These are phyloP conservation scores for Eustalomyia histrio DNA, from an alignment of 2,888 invertebrate species.

Conservation along the genomic window DNA sequence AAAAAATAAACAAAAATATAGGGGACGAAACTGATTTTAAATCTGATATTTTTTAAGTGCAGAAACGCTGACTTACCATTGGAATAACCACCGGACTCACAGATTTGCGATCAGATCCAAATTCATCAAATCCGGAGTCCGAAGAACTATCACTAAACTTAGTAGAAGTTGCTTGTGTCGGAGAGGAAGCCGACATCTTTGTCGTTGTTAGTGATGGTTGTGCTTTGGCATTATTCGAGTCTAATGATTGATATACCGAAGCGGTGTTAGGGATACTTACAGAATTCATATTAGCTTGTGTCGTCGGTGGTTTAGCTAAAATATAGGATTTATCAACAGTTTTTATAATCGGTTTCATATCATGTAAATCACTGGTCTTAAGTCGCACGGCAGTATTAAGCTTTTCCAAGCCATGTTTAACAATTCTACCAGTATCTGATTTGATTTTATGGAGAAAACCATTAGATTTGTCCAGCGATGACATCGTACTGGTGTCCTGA, in stretches of 20 bases:
- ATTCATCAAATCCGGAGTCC: conserved; percentile 87
- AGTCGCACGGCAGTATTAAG: conserved; percentile 68
- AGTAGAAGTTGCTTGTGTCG: conserved; percentile 74
- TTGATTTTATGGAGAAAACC: conserved; percentile 72
- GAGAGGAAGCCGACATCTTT: conserved; percentile 69
- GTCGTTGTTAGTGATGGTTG: conserved; percentile 50
- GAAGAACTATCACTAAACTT: conserved; percentile 85
- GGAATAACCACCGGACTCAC: too few relatives aligned
- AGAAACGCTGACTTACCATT: conserved; percentile 69
- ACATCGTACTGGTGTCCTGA: conserved; percentile 28
- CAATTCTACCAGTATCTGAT: conserved; percentile 70
- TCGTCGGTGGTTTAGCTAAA: conserved; percentile 61
- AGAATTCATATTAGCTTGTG: conserved; percentile 46
- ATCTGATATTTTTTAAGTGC: background rate
- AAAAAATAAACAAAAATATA: too few relatives aligned
- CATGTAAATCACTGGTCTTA: conserved; percentile 67
- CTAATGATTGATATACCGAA: conserved; percentile 47
- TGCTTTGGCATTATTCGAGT: conserved; percentile 46
- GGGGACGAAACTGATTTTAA: too few relatives aligned
- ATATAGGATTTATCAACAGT: conserved; percentile 68
- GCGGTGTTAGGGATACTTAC: conserved; percentile 28
- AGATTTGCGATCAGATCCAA: conserved; percentile 76
- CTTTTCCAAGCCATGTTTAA: conserved; percentile 72
- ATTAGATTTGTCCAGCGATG: conserved; percentile 54
- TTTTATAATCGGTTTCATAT: conserved; percentile 69